Evolutionary conservation across 2,888 invertebrate species (phyloP).

Genomic region (Temnothorax unifasciatus): DNA sequence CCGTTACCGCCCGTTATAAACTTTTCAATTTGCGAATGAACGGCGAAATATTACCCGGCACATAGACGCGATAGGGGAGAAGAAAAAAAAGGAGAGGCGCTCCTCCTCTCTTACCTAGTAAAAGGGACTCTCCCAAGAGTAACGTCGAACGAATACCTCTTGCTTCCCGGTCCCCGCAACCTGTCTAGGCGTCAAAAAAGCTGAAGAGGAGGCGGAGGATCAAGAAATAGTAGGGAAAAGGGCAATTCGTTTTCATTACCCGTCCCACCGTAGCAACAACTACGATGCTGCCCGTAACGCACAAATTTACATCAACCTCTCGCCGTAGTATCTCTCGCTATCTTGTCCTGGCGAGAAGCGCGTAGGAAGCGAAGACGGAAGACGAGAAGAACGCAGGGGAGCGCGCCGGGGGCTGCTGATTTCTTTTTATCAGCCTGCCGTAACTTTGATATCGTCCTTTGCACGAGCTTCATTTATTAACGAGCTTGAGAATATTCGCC

Average conservation of each 20-base stretch:
- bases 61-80: conserved; percentile 10
- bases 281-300: conserved; percentile 72
- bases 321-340: conserved; percentile 58
- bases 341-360: conserved; percentile 56
- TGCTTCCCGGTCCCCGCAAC: conserved; percentile 33
- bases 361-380: not conserved
- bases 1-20: conserved; percentile 55
- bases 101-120: conserved; percentile 39
- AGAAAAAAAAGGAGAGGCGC: conserved; percentile 31
- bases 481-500: conserved; percentile 59
- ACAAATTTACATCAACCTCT: conserved; percentile 74
- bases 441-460: conserved; percentile 63
- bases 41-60: conserved; percentile 47
- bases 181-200: conserved; percentile 68
- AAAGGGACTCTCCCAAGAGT: conserved; percentile 54
- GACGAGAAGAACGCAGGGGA: conserved; percentile 20
- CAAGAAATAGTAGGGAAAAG: conserved; percentile 68
- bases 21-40: conserved; percentile 64
- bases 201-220: conserved; percentile 27
- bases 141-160: conserved; percentile 61
- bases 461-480: conserved; percentile 61
- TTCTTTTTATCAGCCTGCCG: conserved; percentile 70
- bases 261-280: conserved; percentile 61
- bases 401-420: conserved; percentile 46
- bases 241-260: conserved; percentile 77